Evolutionary conservation across 1,140 invertebrate species (phyloP), one percentile per base, ranked within the genome.

Genomic region (Arctopsyche grandis): DNA sequence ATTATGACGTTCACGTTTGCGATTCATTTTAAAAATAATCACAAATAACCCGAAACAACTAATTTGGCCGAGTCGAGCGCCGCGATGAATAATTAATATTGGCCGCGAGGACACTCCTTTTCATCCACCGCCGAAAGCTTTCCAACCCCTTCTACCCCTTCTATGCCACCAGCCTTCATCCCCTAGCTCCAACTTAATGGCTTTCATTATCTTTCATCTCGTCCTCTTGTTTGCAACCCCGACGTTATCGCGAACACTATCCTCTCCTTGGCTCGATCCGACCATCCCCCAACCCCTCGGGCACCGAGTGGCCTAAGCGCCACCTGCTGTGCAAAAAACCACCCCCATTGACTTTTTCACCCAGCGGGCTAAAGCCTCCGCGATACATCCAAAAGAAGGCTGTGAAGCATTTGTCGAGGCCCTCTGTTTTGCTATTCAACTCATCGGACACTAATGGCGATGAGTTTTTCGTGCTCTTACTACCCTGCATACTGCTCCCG

Each of bases 141-240:
- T 73, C 56, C 48, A 5, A 52, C 48, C 48, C 48, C n/a, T n/a
- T n/a, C n/a, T 5, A 52, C 21, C 16, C n/a, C 79, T 69, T n/a
- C n/a, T n/a, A n/a, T n/a, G n/a, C n/a, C n/a, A 73, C 7, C 7
- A 24, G 24, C 21, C 12, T 24, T 24, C 69, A 21, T 7, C 22
- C 24, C 21, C 63, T 14, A 1, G 60, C 43, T 46, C 24, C 76
- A 24, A 81, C 78, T 82, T 82, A 82, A 82, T 82, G 81, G 78
- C 78, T 82, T 82, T 82, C 81, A 82, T 82, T 82, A 82, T 82
- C 81, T 82, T 46, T 79, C 81, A 82, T 82, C 81, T 82, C 78
- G 75, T 81, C 60, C 81, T 79, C 81, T 79, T 82, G 81, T 82
- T 82, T 79, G 80, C 78, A 60, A 82, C 78, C 48, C 66, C 52